phyloP scores from a whole-genome alignment of 2,888 invertebrate genomes.

The Pristionchus mayeri region DNA sequence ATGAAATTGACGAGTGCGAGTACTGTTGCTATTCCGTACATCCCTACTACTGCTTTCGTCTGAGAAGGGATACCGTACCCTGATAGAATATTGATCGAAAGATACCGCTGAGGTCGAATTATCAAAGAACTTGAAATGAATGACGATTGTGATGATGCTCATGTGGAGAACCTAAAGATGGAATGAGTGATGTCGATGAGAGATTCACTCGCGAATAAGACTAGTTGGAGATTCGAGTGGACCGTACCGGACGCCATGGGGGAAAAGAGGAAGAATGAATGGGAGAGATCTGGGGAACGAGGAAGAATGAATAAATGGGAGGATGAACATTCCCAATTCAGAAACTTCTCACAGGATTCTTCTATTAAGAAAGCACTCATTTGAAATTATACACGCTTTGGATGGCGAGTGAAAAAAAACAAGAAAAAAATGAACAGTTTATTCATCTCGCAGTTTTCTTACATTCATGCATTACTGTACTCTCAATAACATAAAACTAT shows the following conservation, averaged over 20 bases:
- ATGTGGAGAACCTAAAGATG: constrained; percentile 29
- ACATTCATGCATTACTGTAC: background rate
- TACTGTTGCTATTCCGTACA: constrained; percentile 18
- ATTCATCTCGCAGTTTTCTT: background rate
- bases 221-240: constrained; percentile 45
- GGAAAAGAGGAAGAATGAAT: constrained; percentile 18
- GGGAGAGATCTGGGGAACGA: constrained; percentile 20
- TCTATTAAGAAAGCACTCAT: no score
- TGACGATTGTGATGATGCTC: constrained; percentile 8
- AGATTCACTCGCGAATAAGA: constrained; percentile 21
- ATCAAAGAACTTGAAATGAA: constrained; percentile 27
- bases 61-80: background rate
- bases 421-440: background rate
- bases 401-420: no score
- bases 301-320: no score
- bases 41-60: background rate
- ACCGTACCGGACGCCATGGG: constrained; percentile 47
- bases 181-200: background rate
- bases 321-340: no score
- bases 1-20: constrained; percentile 34
- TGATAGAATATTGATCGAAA: background rate
- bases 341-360: no score
- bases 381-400: no score
- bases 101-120: background rate
- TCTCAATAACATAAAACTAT: background rate